Evolutionary conservation across 2,888 invertebrate species (phyloP), one percentile per base, ranked within the genome.

Genomic region (Formica aserva): DNA sequence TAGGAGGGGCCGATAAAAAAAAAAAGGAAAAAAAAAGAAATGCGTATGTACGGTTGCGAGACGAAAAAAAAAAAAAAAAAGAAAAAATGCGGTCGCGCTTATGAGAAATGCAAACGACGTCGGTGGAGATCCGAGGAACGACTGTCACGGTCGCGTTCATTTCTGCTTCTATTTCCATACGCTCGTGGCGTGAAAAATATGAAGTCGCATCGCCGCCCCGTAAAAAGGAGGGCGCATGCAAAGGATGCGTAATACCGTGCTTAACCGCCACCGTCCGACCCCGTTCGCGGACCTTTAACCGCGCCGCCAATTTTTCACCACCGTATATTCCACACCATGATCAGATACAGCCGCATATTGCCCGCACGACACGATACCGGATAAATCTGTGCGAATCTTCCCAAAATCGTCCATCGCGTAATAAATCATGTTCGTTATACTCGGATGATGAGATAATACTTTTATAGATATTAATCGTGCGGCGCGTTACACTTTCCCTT

Each of bases 41-140:
- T 74, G 35, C 62, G 60, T 45, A 35, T 26, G 45, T 66, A 77
- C 26, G 82, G 45, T 45, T 9, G 60, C 55, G 22, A 22, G 65
- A 26, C 29, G 32, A 6, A 71, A 71, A 63, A 11, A 38, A 48
- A 11, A 38, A 48, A 52, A 38, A 80, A 60, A 78, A 52, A 45
- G 29, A 57, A 62, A 75, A 60, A 65, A 75, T 63, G 55, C 71
- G 55, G 65, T 48, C 85, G 69, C 82, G 86, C 66, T 86, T 84
- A 88, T 78, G 86, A 88, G 85, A 85, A 83, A 88, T 78, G 84
- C 71, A 86, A 88, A 88, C 86, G 82, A 85, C 57, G 72, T 63
- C 72, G 63, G 45, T 35, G 57, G 52, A 57, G 62, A 57, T 67
- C 83, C 57, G 57, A 22, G 78, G 62, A 74, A 67, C 72, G 74